Conservation (phyloP, 2,888 invertebrate species). For the Myathropa florea region DNA sequence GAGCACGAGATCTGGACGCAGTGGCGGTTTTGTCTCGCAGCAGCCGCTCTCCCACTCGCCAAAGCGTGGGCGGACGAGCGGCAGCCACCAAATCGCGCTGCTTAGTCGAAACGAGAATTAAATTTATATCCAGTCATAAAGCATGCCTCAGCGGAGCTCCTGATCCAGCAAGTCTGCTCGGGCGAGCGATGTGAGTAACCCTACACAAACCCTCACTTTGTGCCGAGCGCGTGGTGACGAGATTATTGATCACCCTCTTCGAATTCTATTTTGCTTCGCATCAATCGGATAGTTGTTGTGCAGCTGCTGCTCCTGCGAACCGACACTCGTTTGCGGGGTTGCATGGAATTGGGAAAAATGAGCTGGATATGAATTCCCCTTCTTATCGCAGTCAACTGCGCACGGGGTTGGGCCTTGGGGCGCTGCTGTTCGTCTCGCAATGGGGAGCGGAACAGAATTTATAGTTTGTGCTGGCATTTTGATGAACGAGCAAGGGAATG, state of each 20-base stretch:
- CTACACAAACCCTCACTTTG: conserved; percentile 6
- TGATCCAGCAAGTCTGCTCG: conserved; percentile 11
- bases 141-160: conserved; percentile 39
- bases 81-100: not conserved
- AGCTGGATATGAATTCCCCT: conserved; percentile 35
- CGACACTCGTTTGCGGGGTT: conserved; percentile 1
- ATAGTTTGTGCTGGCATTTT: conserved; percentile 66
- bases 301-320: conserved; percentile 49
- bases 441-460: conserved; percentile 45
- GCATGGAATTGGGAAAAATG: conserved; percentile 29
- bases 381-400: conserved; percentile 4
- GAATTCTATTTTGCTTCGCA: conserved; percentile 61
- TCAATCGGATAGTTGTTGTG: conserved; percentile 56
- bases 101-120: conserved; percentile 51
- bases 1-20: conserved; percentile 10
- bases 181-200: too few species aligned
- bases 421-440: not conserved
- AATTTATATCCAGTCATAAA: conserved; percentile 63
- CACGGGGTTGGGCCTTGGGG: not conserved
- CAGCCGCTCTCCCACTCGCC: not conserved
- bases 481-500: conserved; percentile 53
- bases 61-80: not conserved
- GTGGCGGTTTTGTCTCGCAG: conserved; percentile 18
- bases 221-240: conserved; percentile 30
- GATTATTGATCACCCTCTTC: conserved; percentile 65